These are phyloP conservation scores for Miichthys miiuy DNA, from an alignment of 2,797 vertebrate species.

Conservation along the genomic window DNA sequence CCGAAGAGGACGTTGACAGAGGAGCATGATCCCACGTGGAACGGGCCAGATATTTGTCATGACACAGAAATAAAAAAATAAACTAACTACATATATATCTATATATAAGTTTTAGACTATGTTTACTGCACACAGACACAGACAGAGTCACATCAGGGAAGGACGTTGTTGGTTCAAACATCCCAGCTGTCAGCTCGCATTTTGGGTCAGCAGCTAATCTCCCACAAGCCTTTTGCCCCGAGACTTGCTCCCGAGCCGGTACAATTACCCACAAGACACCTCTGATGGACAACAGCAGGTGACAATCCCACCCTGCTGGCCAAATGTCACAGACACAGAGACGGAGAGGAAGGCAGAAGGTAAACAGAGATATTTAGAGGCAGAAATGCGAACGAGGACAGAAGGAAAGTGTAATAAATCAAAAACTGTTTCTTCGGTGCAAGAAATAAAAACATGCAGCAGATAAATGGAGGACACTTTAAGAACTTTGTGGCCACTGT, in stretches of 20 bases:
- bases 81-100: no score
- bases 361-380: background rate
- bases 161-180: constrained; percentile 19
- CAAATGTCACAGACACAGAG: constrained; percentile 45
- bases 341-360: background rate
- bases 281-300: constrained; percentile 74
- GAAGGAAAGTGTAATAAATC: background rate
- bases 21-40: no score
- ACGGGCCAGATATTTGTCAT: no score
- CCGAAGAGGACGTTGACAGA: no score
- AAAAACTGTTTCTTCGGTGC: background rate
- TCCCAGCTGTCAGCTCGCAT: constrained; percentile 67
- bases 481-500: no score
- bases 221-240: constrained; percentile 52
- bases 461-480: background rate
- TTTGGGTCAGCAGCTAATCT: constrained; percentile 66
- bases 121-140: constrained; percentile 1
- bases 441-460: background rate
- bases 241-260: constrained; percentile 39
- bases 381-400: background rate
- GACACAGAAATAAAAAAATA: no score
- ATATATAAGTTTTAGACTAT: background rate
- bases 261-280: constrained; percentile 50
- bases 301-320: constrained; percentile 46
- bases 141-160: background rate